phyloP scores from a whole-genome alignment of 1,140 invertebrate genomes.

The Papilio xuthus region DNA sequence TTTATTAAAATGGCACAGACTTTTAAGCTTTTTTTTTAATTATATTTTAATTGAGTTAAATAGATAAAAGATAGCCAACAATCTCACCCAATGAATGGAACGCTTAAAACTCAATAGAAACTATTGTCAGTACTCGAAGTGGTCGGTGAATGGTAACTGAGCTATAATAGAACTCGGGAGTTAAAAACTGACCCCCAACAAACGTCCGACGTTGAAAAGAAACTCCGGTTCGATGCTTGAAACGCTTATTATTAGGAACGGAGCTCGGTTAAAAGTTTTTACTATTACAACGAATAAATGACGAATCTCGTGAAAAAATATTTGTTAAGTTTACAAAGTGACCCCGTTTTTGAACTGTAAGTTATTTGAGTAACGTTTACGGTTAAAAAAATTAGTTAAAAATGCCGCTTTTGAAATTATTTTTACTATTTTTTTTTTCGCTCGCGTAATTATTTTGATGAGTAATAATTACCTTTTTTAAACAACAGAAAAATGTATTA shows the following conservation, averaged over 20 bases:
- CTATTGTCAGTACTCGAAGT: slow-evolving; percentile 15
- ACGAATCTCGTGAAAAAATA: slow-evolving; percentile 14
- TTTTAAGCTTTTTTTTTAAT: background rate
- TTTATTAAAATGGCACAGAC: no score
- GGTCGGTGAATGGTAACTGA: slow-evolving; percentile 9
- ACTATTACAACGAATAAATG: slow-evolving; percentile 13
- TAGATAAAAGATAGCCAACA: background rate
- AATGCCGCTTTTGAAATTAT: no score
- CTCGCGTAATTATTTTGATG: background rate
- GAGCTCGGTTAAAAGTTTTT: slow-evolving; percentile 25
- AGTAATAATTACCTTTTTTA: background rate
- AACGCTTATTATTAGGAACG: slow-evolving; percentile 26
- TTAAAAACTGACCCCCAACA: slow-evolving; percentile 28
- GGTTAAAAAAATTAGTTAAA: background rate
- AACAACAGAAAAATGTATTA: background rate
- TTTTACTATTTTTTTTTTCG: background rate
- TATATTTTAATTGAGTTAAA: background rate
- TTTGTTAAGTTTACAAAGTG: slow-evolving; percentile 11
- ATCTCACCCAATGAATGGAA: background rate
- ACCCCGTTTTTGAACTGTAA: background rate
- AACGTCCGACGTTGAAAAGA: slow-evolving; percentile 11
- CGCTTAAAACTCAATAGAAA: slow-evolving; percentile 15
- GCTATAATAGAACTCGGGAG: slow-evolving; percentile 4
- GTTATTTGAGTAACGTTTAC: background rate
- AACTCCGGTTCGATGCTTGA: slow-evolving; percentile 12